Conservation (phyloP, 1,140 invertebrate species). For the Galendromus occidentalis region DNA sequence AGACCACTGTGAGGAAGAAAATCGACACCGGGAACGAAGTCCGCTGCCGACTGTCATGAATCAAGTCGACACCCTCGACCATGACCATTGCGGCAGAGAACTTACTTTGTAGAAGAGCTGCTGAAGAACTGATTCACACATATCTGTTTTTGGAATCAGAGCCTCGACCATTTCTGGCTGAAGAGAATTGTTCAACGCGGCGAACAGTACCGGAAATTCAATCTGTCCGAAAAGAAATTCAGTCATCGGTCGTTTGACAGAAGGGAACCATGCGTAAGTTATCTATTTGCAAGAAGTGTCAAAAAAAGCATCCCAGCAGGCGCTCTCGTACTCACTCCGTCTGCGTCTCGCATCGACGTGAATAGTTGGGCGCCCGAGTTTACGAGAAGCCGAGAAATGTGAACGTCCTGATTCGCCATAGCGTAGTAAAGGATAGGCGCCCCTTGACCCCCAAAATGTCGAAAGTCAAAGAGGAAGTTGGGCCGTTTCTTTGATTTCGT, state of each 20-base stretch:
- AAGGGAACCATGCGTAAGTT: not conserved
- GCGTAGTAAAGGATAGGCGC: not conserved
- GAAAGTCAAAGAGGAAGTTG: not conserved
- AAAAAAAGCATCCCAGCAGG: not conserved
- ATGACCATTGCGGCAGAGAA: not conserved
- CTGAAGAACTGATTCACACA: conserved; percentile 1
- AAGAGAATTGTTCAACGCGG: conserved; percentile 1
- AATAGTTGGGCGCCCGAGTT: not conserved
- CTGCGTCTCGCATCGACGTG: not conserved
- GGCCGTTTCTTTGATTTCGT: not conserved
- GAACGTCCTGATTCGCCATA: not conserved
- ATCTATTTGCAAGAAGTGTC: not conserved
- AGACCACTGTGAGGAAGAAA: not conserved
- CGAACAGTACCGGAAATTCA: not conserved
- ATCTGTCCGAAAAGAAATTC: not conserved
- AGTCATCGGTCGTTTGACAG: not conserved
- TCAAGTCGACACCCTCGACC: not conserved
- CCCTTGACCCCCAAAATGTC: not conserved
- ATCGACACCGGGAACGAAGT: not conserved
- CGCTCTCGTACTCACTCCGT: not conserved
- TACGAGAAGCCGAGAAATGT: not conserved
- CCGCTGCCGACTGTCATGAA: not conserved
- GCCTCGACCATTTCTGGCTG: not conserved
- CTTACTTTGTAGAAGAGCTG: conserved; percentile 1
- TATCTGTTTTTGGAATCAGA: not conserved